Percentiles rank a stretch among this genome's conserved stretches.
These are phyloP conservation scores for Cheilosia urbana DNA, from an alignment of 2,888 invertebrate species.

Conservation along the genomic window DNA sequence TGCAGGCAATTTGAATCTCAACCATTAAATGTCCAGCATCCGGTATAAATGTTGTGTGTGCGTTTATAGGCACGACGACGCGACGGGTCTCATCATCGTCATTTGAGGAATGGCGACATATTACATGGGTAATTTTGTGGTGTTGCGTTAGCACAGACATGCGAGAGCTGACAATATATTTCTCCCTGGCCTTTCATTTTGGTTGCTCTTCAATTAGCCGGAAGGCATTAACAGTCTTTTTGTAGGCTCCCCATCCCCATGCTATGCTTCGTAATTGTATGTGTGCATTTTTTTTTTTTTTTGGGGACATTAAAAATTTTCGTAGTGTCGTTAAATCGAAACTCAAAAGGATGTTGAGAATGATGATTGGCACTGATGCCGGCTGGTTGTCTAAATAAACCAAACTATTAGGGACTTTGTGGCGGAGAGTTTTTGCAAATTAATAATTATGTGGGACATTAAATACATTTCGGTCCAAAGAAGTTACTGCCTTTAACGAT, in stretches of 20 bases:
- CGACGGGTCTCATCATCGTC: conserved; percentile 28
- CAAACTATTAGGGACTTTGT: conserved; percentile 6
- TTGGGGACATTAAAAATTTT: conserved; percentile 30
- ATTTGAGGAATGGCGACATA: conserved; percentile 53
- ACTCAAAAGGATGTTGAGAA: conserved; percentile 13
- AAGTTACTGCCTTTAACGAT: background rate
- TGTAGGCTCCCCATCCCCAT: conserved; percentile 32
- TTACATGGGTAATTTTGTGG: conserved; percentile 55
- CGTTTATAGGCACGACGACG: conserved; percentile 3
- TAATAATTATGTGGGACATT: conserved; percentile 10
- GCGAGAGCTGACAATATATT: conserved; percentile 16
- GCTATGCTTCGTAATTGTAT: conserved; percentile 9
- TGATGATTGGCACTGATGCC: conserved; percentile 6
- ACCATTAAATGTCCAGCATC: conserved; percentile 58
- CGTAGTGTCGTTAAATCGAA: conserved; percentile 35
- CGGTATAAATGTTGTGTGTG: conserved; percentile 24
- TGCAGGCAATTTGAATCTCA: conserved; percentile 49
- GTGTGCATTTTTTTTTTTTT: conserved; percentile 3
- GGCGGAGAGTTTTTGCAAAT: background rate
- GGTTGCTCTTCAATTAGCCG: conserved; percentile 50
- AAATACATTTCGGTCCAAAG: background rate
- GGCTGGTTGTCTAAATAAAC: background rate
- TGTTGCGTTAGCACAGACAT: conserved; percentile 27
- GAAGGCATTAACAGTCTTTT: conserved; percentile 44
- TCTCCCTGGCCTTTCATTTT: conserved; percentile 28